phyloP scores from a whole-genome alignment of 2,888 invertebrate species.

The Pasiphila rectangulata region DNA sequence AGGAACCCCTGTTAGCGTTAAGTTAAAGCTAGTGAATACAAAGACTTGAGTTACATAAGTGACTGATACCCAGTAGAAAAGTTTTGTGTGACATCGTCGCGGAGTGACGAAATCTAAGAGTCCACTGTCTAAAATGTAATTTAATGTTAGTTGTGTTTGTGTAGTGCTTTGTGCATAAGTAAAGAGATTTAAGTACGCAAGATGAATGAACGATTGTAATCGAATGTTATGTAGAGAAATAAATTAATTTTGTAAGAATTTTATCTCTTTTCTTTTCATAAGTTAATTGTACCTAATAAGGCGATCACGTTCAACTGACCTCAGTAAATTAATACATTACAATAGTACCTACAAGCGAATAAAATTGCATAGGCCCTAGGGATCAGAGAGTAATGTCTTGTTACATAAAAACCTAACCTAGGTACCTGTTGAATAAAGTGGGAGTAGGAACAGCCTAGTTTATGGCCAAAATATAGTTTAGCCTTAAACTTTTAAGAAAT shows the following conservation, averaged over 20 bases:
- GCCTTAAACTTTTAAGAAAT: no score
- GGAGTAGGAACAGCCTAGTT: no score
- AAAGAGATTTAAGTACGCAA: constrained; percentile 37
- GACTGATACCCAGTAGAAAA: constrained; percentile 53
- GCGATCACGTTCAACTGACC: no score
- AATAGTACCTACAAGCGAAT: no score
- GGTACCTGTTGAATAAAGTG: no score
- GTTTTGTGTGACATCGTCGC: constrained; percentile 46
- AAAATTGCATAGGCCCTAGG: no score
- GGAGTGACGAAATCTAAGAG: constrained; percentile 51
- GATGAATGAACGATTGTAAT: constrained; percentile 51
- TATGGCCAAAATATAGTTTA: no score
- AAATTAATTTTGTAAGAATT: constrained; percentile 65
- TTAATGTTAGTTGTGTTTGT: constrained; percentile 47
- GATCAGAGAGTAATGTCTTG: no score
- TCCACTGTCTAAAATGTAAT: constrained; percentile 60
- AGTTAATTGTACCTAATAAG: no score
- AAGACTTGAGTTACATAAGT: constrained; percentile 72
- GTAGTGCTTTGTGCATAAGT: constrained; percentile 36
- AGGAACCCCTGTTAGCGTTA: constrained; percentile 84
- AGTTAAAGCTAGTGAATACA: constrained; percentile 79
- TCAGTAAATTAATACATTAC: no score
- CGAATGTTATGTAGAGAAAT: constrained; percentile 49
- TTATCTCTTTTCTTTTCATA: constrained; percentile 34
- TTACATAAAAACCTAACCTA: no score